A percentile compares a stretch with the other conserved stretches of the same genome.
phyloP scores from a whole-genome alignment of 1,140 invertebrate species.

The Vanessa tameamea region DNA sequence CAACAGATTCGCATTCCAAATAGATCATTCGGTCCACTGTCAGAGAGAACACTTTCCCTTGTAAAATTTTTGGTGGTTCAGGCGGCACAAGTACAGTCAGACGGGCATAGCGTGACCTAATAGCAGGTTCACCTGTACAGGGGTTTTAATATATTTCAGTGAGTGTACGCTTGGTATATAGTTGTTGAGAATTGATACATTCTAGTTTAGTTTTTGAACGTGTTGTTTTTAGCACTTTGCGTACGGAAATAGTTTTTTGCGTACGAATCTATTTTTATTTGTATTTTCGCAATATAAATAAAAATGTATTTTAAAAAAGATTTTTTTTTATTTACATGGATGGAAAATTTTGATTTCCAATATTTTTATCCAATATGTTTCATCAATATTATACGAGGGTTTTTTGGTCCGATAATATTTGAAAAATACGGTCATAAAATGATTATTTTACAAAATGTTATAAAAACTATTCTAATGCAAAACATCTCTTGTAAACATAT shows the following conservation, averaged over 20 bases:
- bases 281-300: background rate
- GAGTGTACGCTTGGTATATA: constrained; percentile 39
- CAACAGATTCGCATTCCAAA: constrained; percentile 93
- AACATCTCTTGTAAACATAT: background rate
- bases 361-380: background rate
- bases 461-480: background rate
- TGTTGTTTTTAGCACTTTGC: constrained; percentile 26
- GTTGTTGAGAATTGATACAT: constrained; percentile 36
- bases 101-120: constrained; percentile 90
- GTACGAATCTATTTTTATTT: background rate
- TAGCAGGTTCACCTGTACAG: constrained; percentile 85
- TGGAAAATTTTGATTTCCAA: background rate
- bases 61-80: constrained; percentile 91
- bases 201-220: constrained; percentile 22
- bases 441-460: background rate
- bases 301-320: background rate
- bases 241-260: constrained; percentile 18
- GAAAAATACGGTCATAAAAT: no score
- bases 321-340: background rate
- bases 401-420: no score
- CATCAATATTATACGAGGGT: background rate
- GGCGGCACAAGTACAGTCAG: constrained; percentile 94
- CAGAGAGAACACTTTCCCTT: constrained; percentile 89
- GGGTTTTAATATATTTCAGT: constrained; percentile 60
- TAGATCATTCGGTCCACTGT: constrained; percentile 94